A percentile compares a stretch with the other conserved stretches of the same genome.
phyloP scores from a whole-genome alignment of 2,888 invertebrate genomes.

The Antitype chi region DNA sequence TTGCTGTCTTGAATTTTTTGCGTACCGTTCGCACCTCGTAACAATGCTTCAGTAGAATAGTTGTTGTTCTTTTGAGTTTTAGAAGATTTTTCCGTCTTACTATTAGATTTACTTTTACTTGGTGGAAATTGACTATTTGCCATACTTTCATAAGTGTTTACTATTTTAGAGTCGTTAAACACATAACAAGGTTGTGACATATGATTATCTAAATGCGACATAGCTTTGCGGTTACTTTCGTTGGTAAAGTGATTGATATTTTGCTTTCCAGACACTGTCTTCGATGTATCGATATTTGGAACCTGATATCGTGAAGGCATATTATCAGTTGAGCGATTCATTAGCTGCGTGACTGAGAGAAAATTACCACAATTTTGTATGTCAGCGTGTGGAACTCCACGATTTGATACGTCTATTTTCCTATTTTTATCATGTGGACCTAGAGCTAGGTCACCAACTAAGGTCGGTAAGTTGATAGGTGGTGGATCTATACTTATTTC shows the following conservation, averaged over 20 bases:
- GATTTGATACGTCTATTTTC: slow-evolving; percentile 76
- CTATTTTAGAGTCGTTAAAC: slow-evolving; percentile 82
- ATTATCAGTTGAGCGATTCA: slow-evolving; percentile 86
- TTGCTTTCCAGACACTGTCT: slow-evolving; percentile 78
- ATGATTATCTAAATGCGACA: slow-evolving; percentile 79
- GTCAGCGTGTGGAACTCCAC: slow-evolving; percentile 78
- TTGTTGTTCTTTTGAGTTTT: slow-evolving; percentile 86
- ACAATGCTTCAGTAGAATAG: slow-evolving; percentile 86
- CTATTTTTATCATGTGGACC: slow-evolving; percentile 88
- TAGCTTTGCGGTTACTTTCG: slow-evolving; percentile 80
- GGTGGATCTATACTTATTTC: slow-evolving; percentile 89
- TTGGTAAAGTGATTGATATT: slow-evolving; percentile 76
- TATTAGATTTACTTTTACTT: slow-evolving; percentile 79
- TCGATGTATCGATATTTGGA: slow-evolving; percentile 76
- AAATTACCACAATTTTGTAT: slow-evolving; percentile 86
- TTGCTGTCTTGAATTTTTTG: slow-evolving; percentile 82
- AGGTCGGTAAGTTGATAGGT: slow-evolving; percentile 86
- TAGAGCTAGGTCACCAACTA: slow-evolving; percentile 86
- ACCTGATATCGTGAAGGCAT: slow-evolving; percentile 81
- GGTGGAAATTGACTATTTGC: slow-evolving; percentile 76
- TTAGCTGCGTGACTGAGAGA: slow-evolving; percentile 87
- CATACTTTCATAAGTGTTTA: slow-evolving; percentile 80
- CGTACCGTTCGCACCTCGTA: slow-evolving; percentile 83
- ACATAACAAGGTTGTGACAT: slow-evolving; percentile 82
- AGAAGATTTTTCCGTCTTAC: slow-evolving; percentile 79